A percentile compares a stretch with the other conserved stretches of the same genome.
Conservation (phyloP, 1,140 invertebrate species). For the Cydia pomonella region DNA sequence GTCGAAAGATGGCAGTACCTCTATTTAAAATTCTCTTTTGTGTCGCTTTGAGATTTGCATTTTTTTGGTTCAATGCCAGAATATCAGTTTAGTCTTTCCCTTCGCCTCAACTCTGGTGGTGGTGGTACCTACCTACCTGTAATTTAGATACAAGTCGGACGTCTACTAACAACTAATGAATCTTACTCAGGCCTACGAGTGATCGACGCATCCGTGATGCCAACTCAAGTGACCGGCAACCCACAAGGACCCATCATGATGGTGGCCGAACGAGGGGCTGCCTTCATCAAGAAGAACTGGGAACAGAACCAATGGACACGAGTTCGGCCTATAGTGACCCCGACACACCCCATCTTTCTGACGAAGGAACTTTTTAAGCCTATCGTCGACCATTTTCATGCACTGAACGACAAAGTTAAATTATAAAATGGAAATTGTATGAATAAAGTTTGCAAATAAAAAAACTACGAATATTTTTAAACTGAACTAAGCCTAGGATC, state of each 20-base stretch:
- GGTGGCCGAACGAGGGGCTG: constrained; percentile 90
- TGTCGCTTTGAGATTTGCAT: too few relatives aligned
- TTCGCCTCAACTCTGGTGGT: too few relatives aligned
- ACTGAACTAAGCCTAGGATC: too few relatives aligned
- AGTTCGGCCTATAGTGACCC: background rate
- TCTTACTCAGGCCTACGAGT: constrained; percentile 85
- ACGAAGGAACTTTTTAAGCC: background rate
- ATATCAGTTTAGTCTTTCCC: too few relatives aligned
- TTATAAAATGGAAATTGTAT: background rate
- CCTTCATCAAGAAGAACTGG: constrained; percentile 86
- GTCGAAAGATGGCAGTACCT: too few relatives aligned
- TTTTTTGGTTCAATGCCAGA: too few relatives aligned
- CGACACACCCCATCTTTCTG: background rate
- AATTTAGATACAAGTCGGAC: too few relatives aligned
- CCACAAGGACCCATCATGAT: constrained; percentile 90
- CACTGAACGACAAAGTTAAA: background rate
- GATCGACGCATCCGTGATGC: constrained; percentile 84
- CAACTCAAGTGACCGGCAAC: constrained; percentile 83
- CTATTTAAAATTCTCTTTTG: too few relatives aligned
- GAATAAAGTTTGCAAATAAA: background rate
- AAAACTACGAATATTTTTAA: too few relatives aligned
- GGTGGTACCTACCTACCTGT: too few relatives aligned
- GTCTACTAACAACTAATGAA: too few relatives aligned
- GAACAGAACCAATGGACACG: background rate
- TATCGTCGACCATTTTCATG: background rate